Base-by-base conservation (phyloP, 2,113 vertebrate genomes). In the Rhinogobius similis region DNA sequence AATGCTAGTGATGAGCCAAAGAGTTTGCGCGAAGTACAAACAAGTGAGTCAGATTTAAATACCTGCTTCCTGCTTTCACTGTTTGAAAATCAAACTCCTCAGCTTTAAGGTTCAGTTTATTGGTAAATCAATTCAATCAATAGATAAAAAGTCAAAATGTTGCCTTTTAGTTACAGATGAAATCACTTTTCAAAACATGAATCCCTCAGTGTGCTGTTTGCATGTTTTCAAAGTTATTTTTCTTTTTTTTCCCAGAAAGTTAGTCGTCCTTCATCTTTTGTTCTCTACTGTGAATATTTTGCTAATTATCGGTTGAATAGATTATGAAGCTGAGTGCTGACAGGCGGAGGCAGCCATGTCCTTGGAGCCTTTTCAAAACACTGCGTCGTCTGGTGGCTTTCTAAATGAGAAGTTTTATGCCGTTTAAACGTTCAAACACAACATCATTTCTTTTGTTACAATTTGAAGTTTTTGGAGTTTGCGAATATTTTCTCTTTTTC, bases 251-350 rank as follows among this genome's bases (percentile, higher is more conserved):
- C 24, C 16, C 24, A 24, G 14, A 18, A 26, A 29, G 14, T 27
- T 26, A 18, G 24, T 16, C 26, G 55, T 58, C 55, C 55, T 58
- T 58, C 13, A 5, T 18, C 24, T 24, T 56, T 58, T 58, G 55
- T 58, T 29, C 29, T 58, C 29, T 9, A 26, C 24, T 32, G 55
- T 58, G 55, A 58, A 58, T 29, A 29, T 58, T 32, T 58, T 18
- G 26, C 55, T 58, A 58, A 58, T 58, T 58, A 58, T 18, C 26
- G 8, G 27, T 18, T 58, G 55, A 58, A 58, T 56, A 27, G 55
- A 58, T 29, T 26, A 29, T 16, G 55, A 58, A 20, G 55, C 26
- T 5, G 55, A 56, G 24, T 10, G 55, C 24, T 5, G 26, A 7
- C 12, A 58, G 26, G 55, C 55, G 55, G 55, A 29, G 55, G 55